Evolutionary conservation across 2,888 invertebrate species (phyloP), one percentile per base, ranked within the genome.

Genomic region (Muscina levida): DNA sequence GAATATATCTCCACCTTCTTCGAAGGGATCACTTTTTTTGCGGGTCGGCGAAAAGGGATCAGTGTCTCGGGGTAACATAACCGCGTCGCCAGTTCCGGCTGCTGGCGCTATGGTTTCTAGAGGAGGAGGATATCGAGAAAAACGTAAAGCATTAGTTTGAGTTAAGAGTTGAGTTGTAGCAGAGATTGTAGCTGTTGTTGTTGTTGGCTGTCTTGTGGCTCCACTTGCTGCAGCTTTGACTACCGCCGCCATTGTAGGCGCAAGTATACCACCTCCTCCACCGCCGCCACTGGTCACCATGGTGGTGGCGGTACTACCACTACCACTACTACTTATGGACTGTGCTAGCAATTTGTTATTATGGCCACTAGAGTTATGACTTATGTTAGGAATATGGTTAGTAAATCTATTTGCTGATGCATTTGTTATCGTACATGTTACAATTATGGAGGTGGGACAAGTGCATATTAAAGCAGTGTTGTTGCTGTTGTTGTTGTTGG

Each of bases 1-100:
- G 78, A 90, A 90, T 48, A 90, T 87, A 84, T 90, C 90, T 44
- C 86, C 86, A 39, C 86, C 87, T 53, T 91, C 91, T 76, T 94
- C 95, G 88, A 95, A 95, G 51, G 95, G 95, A 90, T 95, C 95
- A 66, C 90, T 90, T 85, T 90, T 90, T 82, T 90, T 90, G 66
- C 90, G 89, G 1, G 90, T 90, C 1, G 90, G 90, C 22, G 90
- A 90, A 79, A 90, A 90, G 0, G 90, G 90, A 87, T 90, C 90
- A 1, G 90, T 90, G 72, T 90, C 90, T 26, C 90, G 87, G 5
- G 90, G 89, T 83, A 90, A 83, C 85, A 89, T 87, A 5, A 92
- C 91, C 19, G 89, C 90, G 81, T 92, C 92, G 6, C 53, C 46
- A n/a, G 82, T 77, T 46, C 82, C 70, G 13, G 81, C 24, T 37